These are phyloP conservation scores for Actinopyga echinites DNA, from an alignment of 53 echinoderm and acorn worm genomes.

Conservation along the genomic window DNA sequence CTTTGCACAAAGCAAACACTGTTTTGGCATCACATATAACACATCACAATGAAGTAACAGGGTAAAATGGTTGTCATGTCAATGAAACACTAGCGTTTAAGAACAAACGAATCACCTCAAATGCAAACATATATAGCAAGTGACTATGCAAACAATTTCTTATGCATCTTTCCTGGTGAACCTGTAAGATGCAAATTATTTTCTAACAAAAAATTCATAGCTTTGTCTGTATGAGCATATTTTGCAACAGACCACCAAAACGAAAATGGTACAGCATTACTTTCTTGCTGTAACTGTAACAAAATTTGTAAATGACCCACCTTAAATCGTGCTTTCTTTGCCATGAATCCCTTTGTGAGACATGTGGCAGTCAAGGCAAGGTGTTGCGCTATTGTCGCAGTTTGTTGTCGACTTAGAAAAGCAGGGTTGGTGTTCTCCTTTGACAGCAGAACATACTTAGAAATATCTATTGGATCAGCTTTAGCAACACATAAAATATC, in stretches of 20 bases:
- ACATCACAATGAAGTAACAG: too few species aligned
- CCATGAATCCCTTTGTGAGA: neutral
- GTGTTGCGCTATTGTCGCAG: neutral
- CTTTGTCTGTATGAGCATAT: neutral
- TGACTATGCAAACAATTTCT: too few species aligned
- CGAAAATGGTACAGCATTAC: neutral
- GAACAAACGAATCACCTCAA: too few species aligned
- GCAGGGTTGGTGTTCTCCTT: neutral
- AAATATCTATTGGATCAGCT: neutral
- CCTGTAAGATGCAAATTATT: too few species aligned
- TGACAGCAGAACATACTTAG: neutral
- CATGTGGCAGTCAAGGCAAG: neutral
- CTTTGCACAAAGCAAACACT: too few species aligned
- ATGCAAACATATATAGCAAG: too few species aligned
- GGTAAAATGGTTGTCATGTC: too few species aligned
- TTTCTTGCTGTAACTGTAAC: neutral
- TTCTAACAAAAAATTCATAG: neutral
- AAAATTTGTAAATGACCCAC: neutral
- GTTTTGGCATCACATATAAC: too few species aligned
- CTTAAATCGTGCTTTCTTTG: neutral
- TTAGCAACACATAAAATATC: neutral
- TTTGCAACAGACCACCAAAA: slow-evolving; percentile 4
- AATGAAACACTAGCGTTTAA: too few species aligned
- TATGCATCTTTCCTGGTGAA: too few species aligned
- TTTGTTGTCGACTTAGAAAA: neutral